Evolutionary conservation across 2,113 vertebrate species (phyloP), one percentile per base, ranked within the genome.

Genomic region (Dasyornis broadbenti): DNA sequence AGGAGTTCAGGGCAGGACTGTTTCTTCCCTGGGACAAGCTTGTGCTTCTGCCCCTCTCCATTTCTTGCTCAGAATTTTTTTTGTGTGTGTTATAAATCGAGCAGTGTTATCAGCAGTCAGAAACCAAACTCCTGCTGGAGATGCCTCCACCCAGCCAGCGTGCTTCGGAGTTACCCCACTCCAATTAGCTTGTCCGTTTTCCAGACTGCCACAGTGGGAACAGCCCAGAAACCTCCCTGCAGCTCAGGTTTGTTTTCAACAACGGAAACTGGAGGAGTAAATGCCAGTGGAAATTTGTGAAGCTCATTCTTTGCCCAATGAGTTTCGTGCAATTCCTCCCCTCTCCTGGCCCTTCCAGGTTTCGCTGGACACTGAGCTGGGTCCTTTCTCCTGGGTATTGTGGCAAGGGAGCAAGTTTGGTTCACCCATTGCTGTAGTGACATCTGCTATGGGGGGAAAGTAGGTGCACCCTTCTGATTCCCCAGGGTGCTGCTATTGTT

Each of bases 231-330:
- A 49, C 75, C 47, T 80, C 26, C 64, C 23, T 0, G 0, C 39
- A 53, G 35, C 64, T 84, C 2, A 0, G 27, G 28, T 82, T 73
- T 70, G 78, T 84, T 92, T 92, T 83, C 83, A 88, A 12, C n/a
- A 86, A 14, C 2, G 23, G 88, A 85, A 95, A 45, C 71, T 3
- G 5, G 15, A 70, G 71, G 45, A 88, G 15, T 50, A 77, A 27
- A 45, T 95, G 89, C 81, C 76, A 49, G 33, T 84, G 85, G 82
- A 91, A 90, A 85, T 90, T 56, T 84, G 68, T 47, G 24, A 81
- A 73, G 45, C 40, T 87, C 44, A 6, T 0, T 54, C 64, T 60
- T 92, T 89, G 65, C 90, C 84, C 76, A 18, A 12, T 83, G 75
- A 79, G 30, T 83, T 94, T 59, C 2, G 3, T 12, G 13, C 1